Evolutionary conservation across 1,140 invertebrate genomes (phyloP), one percentile per base, ranked within the genome.

Genomic region (Hirudo medicinalis): DNA sequence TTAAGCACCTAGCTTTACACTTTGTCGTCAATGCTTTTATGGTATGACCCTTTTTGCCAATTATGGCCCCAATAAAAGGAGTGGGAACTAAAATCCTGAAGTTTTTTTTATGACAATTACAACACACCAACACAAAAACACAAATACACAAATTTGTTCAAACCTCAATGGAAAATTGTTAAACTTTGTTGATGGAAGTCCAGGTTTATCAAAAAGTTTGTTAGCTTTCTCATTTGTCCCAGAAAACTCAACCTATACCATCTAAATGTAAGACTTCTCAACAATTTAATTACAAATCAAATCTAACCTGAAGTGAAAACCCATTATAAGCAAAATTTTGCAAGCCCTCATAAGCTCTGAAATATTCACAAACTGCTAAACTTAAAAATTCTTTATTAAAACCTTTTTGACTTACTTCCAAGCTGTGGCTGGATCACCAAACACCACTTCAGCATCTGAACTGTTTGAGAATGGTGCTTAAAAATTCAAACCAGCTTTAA

Each of bases 11-110:
- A 32, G 72, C 92, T 76, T 91, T 87, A 73, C 90, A 92, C 83
- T 94, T 89, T 83, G 95, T 92, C 36, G 93, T 97, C 73, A 98
- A 96, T 77, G 91, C 90, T 76, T 91, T 86, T 76, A 98, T 97
- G 60, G 92, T 97, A 75, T 89, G 90, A 71, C 94, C 94, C 78
- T 92, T 90, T 73, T 92, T 87, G 29, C 94, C 94, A 80, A 97
- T 97, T 75, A 98, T 96, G 74, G 94, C 94, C 71, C 94, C 94
- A 72, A 97, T 92, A 77, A 79, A 82, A 89, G 97, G 93, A 79
- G 90, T 93, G 76, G 94, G 90, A 22, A 97, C 93, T 66, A 97
- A 85, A 77, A 97, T 91, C 76, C 84, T 84, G 72, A 71, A 76
- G 43, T 49, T 49, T 11, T 5, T 49, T 49, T 76, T 68, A 69